These are phyloP conservation scores for Myripristis jacobus DNA, from an alignment of 2,797 vertebrate species.

Conservation along the genomic window DNA sequence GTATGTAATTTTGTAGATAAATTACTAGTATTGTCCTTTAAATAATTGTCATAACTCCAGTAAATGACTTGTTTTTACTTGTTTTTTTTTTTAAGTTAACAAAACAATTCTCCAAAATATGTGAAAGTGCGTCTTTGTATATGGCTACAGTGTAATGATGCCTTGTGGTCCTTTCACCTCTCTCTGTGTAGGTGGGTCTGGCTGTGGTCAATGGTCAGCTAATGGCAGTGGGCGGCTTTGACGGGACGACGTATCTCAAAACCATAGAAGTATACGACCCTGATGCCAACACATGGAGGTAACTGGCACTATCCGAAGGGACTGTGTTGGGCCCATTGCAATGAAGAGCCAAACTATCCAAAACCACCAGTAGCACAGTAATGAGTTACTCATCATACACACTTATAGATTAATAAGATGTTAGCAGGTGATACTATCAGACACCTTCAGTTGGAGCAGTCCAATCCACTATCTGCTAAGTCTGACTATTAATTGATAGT, in stretches of 20 bases:
- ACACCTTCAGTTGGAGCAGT: no score
- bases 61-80: no score
- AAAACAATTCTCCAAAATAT: not conserved
- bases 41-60: not conserved
- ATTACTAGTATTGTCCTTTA: no score
- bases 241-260: conserved; percentile 98
- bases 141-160: not conserved
- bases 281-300: conserved; percentile 99
- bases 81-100: not conserved
- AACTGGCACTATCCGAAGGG: conserved; percentile 38
- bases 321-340: no score
- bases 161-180: not conserved
- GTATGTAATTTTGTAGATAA: no score
- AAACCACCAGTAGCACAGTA: no score
- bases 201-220: conserved; percentile 98
- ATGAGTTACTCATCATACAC: not conserved
- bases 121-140: not conserved
- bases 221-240: conserved; percentile 99
- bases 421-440: no score
- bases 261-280: conserved; percentile 99
- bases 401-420: not conserved
- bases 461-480: no score
- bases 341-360: not conserved
- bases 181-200: conserved; percentile 90
- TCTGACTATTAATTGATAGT: no score